Evolutionary conservation across 2,888 invertebrate species (phyloP).

Genomic region (Liopterus haemorrhoidalis): DNA sequence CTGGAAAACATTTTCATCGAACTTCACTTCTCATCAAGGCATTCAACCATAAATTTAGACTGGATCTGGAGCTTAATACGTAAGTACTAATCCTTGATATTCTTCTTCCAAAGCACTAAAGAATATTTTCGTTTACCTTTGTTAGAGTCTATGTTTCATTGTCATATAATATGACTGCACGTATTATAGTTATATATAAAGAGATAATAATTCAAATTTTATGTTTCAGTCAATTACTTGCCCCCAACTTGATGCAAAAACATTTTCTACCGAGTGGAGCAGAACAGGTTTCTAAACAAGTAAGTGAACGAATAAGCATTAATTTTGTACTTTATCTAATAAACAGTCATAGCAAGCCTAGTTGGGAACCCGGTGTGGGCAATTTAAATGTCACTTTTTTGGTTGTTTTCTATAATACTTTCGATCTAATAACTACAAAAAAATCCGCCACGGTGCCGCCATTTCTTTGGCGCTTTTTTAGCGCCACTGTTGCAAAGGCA

Average conservation of each 20-base stretch:
- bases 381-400: no score
- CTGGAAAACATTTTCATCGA: conserved; percentile 88
- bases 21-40: conserved; percentile 94
- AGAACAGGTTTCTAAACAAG: conserved; percentile 75
- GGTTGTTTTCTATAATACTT: neutral
- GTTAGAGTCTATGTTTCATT: neutral
- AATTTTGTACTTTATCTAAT: no score
- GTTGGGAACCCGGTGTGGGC: no score
- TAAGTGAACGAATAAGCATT: no score
- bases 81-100: conserved; percentile 63
- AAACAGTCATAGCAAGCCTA: no score
- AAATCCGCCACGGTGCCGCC: neutral
- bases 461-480: no score
- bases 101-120: no score
- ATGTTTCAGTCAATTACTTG: conserved; percentile 80
- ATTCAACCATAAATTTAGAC: conserved; percentile 92
- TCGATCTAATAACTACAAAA: neutral
- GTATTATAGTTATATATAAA: no score
- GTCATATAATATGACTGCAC: no score
- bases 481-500: no score
- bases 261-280: conserved; percentile 82
- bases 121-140: neutral
- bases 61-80: conserved; percentile 95
- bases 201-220: no score
- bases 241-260: conserved; percentile 87